Evolutionary conservation across 2,797 vertebrate species (phyloP).

Genomic region (Dermochelys coriacea): DNA sequence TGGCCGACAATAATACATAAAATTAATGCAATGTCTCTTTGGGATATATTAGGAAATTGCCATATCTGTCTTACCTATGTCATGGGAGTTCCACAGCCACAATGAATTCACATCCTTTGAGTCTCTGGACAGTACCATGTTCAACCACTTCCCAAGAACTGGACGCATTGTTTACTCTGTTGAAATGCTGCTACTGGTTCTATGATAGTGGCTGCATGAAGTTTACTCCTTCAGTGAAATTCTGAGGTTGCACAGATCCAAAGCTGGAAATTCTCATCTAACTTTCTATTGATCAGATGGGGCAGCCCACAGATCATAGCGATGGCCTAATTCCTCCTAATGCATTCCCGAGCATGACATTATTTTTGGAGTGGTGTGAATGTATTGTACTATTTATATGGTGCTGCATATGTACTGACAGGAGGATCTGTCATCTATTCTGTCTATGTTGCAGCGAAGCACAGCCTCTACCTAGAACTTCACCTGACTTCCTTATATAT

Average conservation of each 20-base stretch:
- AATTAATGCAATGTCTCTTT: neutral
- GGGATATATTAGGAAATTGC: neutral
- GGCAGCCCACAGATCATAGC: neutral
- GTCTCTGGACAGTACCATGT: neutral
- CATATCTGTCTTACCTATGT: neutral
- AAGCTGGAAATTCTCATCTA: neutral
- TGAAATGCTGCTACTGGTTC: neutral
- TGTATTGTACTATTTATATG: neutral
- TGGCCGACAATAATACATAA: neutral
- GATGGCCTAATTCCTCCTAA: neutral
- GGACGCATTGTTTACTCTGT: neutral
- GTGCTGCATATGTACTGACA: neutral
- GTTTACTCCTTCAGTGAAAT: neutral
- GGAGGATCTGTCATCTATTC: neutral
- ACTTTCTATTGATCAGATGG: neutral
- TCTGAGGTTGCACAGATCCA: neutral
- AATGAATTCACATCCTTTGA: neutral
- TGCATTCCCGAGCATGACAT: neutral
- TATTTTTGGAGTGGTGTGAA: neutral
- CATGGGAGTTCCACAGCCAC: neutral
- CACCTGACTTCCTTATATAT: neutral
- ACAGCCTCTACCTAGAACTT: neutral
- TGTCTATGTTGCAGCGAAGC: neutral
- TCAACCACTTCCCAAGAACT: neutral
- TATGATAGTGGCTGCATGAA: neutral